phyloP scores from a whole-genome alignment of 2,888 invertebrate genomes.

The Drosophila infuscata region DNA sequence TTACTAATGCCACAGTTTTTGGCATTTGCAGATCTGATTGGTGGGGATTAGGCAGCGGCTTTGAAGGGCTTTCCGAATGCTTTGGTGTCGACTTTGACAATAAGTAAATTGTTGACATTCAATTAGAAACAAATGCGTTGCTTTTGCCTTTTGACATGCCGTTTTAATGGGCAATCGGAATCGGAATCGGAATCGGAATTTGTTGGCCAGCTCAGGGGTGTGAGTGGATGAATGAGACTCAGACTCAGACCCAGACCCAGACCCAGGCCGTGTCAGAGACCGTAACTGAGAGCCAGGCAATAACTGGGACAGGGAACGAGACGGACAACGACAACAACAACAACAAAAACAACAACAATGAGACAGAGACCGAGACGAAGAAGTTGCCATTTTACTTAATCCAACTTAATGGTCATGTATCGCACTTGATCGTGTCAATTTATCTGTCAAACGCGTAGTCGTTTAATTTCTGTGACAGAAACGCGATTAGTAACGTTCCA shows the following conservation, averaged over 20 bases:
- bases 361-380: slow-evolving; percentile 15
- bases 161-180: slow-evolving; percentile 66
- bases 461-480: slow-evolving; percentile 81
- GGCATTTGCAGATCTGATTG: slow-evolving; percentile 28
- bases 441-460: slow-evolving; percentile 77
- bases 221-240: slow-evolving; percentile 3
- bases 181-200: slow-evolving; percentile 42
- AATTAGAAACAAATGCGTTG: slow-evolving; percentile 56
- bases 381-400: slow-evolving; percentile 75
- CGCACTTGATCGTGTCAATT: slow-evolving; percentile 80
- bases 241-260: background rate
- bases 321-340: background rate
- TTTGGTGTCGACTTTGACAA: slow-evolving; percentile 49
- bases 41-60: slow-evolving; percentile 35
- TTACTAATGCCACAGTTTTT: slow-evolving; percentile 15
- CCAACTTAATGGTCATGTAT: slow-evolving; percentile 65
- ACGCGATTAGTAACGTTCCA: slow-evolving; percentile 76
- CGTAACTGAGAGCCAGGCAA: slow-evolving; percentile 5
- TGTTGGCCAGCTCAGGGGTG: slow-evolving; percentile 21
- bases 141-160: slow-evolving; percentile 56
- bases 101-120: slow-evolving; percentile 68
- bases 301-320: slow-evolving; percentile 1
- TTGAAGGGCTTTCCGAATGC: slow-evolving; percentile 15
- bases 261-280: slow-evolving; percentile 7
- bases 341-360: background rate